Evolutionary conservation across 2,113 vertebrate species (phyloP), one percentile per base, ranked within the genome.

Genomic region (Paedocypris sp.): DNA sequence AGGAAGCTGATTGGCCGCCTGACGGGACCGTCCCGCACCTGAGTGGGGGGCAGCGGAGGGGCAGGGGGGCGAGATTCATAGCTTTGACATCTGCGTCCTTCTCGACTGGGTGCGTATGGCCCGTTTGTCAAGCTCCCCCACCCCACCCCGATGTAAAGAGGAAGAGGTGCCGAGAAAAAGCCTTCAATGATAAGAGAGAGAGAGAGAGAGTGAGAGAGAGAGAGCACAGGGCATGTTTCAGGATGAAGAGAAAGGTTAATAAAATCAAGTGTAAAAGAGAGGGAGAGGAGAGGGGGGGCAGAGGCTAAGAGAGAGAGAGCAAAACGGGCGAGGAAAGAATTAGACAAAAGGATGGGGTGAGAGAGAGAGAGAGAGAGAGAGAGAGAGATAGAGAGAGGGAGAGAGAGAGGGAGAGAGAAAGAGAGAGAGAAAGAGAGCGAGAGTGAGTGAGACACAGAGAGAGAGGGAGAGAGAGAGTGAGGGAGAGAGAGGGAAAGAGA

Each of bases 11-110:
- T 75, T 83, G 79, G 82, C 76, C 80, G 85, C 73, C 67, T 11
- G 76, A 60, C 22, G 2, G 60, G 71, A 75, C 56, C 8, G 62
- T 71, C 48, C 62, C 15, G 25, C 41, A 36, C 45, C 29, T 12
- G 26, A 57, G 6, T 2, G 59, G 39, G 32, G 72, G 16, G 41
- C 45, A 52, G 39, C 25, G 69, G 18, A 64, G 42, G 57, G 35
- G 60, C n/a, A 45, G 69, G 67, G 48, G 77, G 75, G 75, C 72
- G 75, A 83, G 89, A 93, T 89, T 88, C 90, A 89, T 83, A 41
- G 80, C 77, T 91, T 85, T 91, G 89, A 91, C 94, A 96, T 92
- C 90, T 93, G 90, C 82, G 93, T 93, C 93, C 93, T 96, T 97
- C 93, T 89, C 92, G 85, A 92, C 72, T 91, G 82, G 76, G 77